A percentile compares a stretch with the other conserved stretches of the same genome.
Evolutionary conservation across 37 sponge, comb jelly and placozoan species (phyloP).

Genomic region (Cladorhizidae sp.): DNA sequence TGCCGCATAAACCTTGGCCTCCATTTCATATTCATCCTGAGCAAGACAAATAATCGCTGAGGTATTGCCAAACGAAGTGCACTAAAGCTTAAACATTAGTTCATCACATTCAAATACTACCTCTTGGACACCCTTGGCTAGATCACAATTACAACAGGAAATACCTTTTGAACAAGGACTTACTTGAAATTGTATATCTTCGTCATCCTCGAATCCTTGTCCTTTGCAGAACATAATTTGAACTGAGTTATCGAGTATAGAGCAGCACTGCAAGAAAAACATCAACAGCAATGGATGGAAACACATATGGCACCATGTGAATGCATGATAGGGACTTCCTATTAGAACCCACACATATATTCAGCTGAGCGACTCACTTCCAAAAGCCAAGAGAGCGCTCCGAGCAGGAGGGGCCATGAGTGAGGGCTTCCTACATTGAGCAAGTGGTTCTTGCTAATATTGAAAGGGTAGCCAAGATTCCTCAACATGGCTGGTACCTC

Average conservation of each 20-base stretch:
- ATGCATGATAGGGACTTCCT: too few relatives aligned
- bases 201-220: slow-evolving; percentile 39
- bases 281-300: too few relatives aligned
- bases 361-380: slow-evolving; percentile 45
- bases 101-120: too few relatives aligned
- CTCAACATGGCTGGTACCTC: slow-evolving; percentile 60
- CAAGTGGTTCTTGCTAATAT: slow-evolving; percentile 66
- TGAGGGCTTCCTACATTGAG: slow-evolving; percentile 80
- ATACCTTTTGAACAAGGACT: neutral
- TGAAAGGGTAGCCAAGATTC: slow-evolving; percentile 69
- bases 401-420: slow-evolving; percentile 78
- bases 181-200: slow-evolving; percentile 1
- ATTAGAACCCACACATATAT: too few relatives aligned
- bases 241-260: slow-evolving; percentile 10
- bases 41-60: neutral
- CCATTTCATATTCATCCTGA: slow-evolving; percentile 7
- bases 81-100: too few relatives aligned
- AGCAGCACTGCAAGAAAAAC: slow-evolving; percentile 15
- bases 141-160: neutral
- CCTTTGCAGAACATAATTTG: slow-evolving; percentile 21
- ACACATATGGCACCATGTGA: too few relatives aligned
- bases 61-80: too few relatives aligned
- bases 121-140: too few relatives aligned
- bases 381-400: slow-evolving; percentile 66
- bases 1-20: slow-evolving; percentile 12